Evolutionary conservation across 2,888 invertebrate species (phyloP), one percentile per base, ranked within the genome.

Genomic region (Cylloceria caligata): DNA sequence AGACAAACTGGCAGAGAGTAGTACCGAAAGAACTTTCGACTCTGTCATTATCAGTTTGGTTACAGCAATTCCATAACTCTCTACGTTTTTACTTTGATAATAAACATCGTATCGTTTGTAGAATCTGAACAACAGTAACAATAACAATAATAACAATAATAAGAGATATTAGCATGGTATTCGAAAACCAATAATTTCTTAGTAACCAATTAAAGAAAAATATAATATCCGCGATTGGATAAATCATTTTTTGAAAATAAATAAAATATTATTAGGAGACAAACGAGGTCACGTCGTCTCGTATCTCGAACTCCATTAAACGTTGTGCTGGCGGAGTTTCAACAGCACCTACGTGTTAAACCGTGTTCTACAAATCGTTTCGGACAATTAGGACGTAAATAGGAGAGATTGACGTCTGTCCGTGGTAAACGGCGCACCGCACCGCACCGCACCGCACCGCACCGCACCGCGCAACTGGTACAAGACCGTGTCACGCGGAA

Each of bases 351-450:
- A 57, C 42, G 69, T 39, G 62, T 76, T 64, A 72, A 67, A 42
- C 47, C 19, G 65, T 39, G 52, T 78, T 47, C 34, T n/a, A 60
- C 64, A 55, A 71, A 78, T 78, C 62, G 78, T 72, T 78, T 36
- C 72, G 72, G 65, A 64, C 65, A 72, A 72, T 78, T 72, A 78
- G 55, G 47, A 24, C 72, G 65, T 72, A 65, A 65, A 72, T 65
- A 65, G 64, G 16, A 52, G 69, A 45, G 55, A 72, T 71, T 65
- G 62, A 52, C 52, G 52, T 52, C 24, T 24, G 49, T 11, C 3
- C 34, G 30, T 21, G n/a, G 34, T 60, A 47, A 73, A 62, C 30
- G 49, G 62, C 49, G 36, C 30, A 45, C 47, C 19, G 21, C 21
- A 13, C 47, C 57, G 34, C 24, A 19, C 49, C n/a, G n/a, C n/a